Percentiles rank a stretch among this genome's conserved stretches.
These are phyloP conservation scores for Eupithecia subfuscata DNA, from an alignment of 2,888 invertebrate species.

Conservation along the genomic window DNA sequence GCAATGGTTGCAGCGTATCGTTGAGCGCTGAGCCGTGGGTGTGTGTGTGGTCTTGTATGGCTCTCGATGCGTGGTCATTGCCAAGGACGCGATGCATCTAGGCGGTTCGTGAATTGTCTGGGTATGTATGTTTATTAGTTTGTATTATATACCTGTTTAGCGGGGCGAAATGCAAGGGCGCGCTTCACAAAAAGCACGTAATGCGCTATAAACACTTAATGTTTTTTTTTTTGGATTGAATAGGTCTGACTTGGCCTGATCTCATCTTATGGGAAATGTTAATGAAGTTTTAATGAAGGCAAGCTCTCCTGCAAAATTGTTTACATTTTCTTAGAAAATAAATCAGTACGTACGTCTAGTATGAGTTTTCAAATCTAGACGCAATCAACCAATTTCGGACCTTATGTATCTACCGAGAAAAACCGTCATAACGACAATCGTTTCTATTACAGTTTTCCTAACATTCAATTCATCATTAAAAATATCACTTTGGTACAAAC, in stretches of 20 bases:
- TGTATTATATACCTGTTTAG: not conserved
- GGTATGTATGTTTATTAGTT: conserved; percentile 1
- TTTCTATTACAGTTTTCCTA: not conserved
- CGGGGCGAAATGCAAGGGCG: not conserved
- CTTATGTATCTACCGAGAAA: not conserved
- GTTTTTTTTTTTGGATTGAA: not conserved
- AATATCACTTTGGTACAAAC: not conserved
- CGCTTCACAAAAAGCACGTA: not conserved
- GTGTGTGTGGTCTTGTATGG: conserved; percentile 48
- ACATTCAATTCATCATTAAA: not conserved
- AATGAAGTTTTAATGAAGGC: not conserved
- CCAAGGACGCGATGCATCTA: conserved; percentile 57
- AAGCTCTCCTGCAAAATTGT: not conserved
- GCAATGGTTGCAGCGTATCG: conserved; percentile 82
- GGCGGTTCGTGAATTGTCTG: conserved; percentile 47
- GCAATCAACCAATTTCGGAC: not conserved
- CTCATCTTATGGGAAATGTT: too few species aligned
- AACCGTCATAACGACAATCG: too few species aligned
- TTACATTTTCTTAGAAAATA: not conserved
- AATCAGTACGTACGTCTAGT: too few species aligned
- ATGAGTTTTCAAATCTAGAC: not conserved
- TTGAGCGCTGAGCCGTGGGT: conserved; percentile 78
- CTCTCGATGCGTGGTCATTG: conserved; percentile 57
- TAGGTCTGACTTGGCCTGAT: not conserved
- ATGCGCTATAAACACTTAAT: not conserved